phyloP scores from a whole-genome alignment of 1,140 invertebrate species.

The Radopholus similis region DNA sequence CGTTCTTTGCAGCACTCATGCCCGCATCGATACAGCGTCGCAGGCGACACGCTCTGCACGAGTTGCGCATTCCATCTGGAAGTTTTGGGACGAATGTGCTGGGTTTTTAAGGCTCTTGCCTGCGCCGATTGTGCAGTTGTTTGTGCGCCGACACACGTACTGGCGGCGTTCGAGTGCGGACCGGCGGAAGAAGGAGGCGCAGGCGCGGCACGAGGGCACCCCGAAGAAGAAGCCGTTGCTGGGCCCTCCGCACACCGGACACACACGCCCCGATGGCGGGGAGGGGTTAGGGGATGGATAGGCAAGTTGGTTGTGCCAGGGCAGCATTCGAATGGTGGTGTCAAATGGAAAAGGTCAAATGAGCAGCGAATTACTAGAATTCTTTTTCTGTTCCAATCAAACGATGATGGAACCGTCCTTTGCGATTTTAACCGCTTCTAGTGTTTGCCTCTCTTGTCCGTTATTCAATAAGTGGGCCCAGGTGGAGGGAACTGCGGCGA shows the following conservation, averaged over 20 bases:
- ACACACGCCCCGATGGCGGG: not conserved
- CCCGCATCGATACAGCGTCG: constrained; percentile 92
- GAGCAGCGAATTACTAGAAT: too few relatives aligned
- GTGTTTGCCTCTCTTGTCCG: too few relatives aligned
- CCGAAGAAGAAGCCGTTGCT: constrained; percentile 15
- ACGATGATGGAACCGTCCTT: too few relatives aligned
- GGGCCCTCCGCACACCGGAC: constrained; percentile 2
- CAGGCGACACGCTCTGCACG: constrained; percentile 89
- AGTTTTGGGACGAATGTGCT: not conserved
- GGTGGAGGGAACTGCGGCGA: too few relatives aligned
- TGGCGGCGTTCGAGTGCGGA: not conserved
- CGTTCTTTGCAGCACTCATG: constrained; percentile 66
- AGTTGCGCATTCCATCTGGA: constrained; percentile 69
- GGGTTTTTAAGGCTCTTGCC: not conserved
- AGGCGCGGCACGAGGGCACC: constrained; percentile 9
- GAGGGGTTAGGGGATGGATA: not conserved
- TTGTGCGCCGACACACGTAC: not conserved
- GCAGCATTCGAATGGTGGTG: too few relatives aligned
- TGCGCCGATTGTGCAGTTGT: constrained; percentile 6
- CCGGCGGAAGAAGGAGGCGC: constrained; percentile 15
- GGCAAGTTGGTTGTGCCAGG: too few relatives aligned
- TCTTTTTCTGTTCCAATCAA: too few relatives aligned
- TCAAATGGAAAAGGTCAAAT: too few relatives aligned
- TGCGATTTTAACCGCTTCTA: too few relatives aligned
- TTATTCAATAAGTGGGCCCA: too few relatives aligned